A percentile compares a stretch with the other conserved stretches of the same genome.
Conservation (phyloP, 2,888 invertebrate genomes). For the Aspidapion aeneum region DNA sequence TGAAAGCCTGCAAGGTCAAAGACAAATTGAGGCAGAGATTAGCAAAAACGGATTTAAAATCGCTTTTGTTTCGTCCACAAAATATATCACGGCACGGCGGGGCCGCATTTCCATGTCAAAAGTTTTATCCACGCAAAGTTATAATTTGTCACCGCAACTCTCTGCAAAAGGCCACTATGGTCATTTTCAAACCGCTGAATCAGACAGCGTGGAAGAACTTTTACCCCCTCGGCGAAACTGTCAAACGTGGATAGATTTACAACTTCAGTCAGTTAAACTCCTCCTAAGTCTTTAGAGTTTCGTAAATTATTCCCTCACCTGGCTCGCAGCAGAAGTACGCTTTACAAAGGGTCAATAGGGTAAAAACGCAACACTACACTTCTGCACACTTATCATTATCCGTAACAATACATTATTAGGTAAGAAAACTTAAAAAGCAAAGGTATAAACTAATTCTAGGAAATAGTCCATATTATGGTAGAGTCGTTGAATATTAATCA, state of each 20-base stretch:
- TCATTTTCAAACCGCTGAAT: background rate
- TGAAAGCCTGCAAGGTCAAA: background rate
- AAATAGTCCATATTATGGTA: no score
- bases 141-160: background rate
- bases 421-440: no score
- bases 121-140: background rate
- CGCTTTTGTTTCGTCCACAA: background rate
- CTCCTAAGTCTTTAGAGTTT: no score
- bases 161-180: background rate
- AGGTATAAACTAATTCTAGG: no score
- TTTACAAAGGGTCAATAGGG: no score
- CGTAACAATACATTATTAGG: no score
- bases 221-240: background rate
- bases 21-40: background rate
- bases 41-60: background rate
- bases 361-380: no score
- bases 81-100: background rate
- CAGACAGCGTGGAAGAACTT: background rate
- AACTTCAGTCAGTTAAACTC: no score
- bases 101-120: background rate
- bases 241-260: background rate
- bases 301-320: no score
- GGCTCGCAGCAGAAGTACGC: no score
- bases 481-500: no score
- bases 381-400: no score